A percentile compares a stretch with the other conserved stretches of the same genome.
Evolutionary conservation across 2,797 vertebrate genomes (phyloP).

Genomic region (Anolis apletophallus): DNA sequence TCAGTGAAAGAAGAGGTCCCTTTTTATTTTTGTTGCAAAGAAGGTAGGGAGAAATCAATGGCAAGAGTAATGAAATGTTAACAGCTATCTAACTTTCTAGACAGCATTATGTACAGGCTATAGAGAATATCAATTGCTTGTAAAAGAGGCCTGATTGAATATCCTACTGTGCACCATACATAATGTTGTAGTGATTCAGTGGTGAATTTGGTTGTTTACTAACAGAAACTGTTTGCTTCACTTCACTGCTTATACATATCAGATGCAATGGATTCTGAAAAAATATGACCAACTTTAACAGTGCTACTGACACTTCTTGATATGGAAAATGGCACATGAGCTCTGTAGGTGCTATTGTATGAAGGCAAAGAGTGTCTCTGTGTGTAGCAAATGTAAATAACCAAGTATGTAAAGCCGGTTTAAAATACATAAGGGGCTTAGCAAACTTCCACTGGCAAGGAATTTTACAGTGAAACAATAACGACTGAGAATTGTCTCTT

Average conservation of each 20-base stretch:
- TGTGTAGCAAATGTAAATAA: neutral
- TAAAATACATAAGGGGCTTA: neutral
- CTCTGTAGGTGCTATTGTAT: neutral
- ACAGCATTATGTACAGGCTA: slow-evolving; percentile 58
- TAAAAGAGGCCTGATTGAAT: slow-evolving; percentile 62
- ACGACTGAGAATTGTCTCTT: too few relatives aligned
- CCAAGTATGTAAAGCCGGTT: neutral
- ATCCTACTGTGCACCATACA: slow-evolving; percentile 46
- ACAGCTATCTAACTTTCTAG: slow-evolving; percentile 63
- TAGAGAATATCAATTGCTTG: slow-evolving; percentile 60
- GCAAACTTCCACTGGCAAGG: neutral
- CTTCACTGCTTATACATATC: slow-evolving; percentile 34
- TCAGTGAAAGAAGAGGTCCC: slow-evolving; percentile 63
- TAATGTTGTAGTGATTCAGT: slow-evolving; percentile 47
- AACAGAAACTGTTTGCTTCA: neutral
- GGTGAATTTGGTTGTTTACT: slow-evolving; percentile 50
- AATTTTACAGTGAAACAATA: neutral
- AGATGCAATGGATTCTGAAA: slow-evolving; percentile 20
- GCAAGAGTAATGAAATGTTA: slow-evolving; percentile 70
- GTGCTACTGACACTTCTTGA: neutral
- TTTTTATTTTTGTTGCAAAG: slow-evolving; percentile 71
- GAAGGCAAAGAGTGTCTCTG: neutral
- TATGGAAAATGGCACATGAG: accelerated
- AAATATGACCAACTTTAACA: neutral
- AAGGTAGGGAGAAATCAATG: slow-evolving; percentile 71